phyloP scores from a whole-genome alignment of 2,797 vertebrate genomes.

The Allobates femoralis region DNA sequence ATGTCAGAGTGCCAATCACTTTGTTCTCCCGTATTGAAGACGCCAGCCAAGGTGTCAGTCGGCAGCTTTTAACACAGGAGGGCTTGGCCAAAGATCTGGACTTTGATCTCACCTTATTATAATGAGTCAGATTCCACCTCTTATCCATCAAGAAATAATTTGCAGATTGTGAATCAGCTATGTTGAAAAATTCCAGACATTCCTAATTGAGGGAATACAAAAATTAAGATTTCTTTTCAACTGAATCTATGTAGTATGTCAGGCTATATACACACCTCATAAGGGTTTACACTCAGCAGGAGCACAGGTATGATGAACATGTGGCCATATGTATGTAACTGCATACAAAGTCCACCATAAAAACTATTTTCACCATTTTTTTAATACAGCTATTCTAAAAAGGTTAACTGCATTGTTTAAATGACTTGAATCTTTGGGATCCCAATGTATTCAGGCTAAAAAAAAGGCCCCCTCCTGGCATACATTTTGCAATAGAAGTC shows the following conservation, averaged over 20 bases:
- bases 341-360: neutral
- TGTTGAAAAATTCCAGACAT: constrained; percentile 98
- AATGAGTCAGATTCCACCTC: constrained; percentile 98
- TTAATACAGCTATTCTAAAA: neutral
- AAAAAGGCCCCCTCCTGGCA: neutral
- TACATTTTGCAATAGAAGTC: too few species aligned
- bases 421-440: neutral
- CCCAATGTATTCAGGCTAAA: neutral
- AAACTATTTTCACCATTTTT: neutral
- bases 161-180: constrained; percentile 93
- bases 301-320: neutral
- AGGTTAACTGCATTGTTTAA: neutral
- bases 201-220: constrained; percentile 77
- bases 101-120: constrained; percentile 85
- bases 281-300: neutral
- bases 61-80: too few species aligned
- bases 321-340: neutral
- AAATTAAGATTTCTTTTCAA: neutral
- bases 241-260: neutral
- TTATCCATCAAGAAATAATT: constrained; percentile 99
- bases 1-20: too few species aligned
- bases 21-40: too few species aligned
- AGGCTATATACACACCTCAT: neutral
- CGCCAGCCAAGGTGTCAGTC: too few species aligned
- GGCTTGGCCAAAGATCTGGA: neutral